Evolutionary conservation across 2,888 invertebrate genomes (phyloP).

Genomic region (Nemotelus pantherinus): DNA sequence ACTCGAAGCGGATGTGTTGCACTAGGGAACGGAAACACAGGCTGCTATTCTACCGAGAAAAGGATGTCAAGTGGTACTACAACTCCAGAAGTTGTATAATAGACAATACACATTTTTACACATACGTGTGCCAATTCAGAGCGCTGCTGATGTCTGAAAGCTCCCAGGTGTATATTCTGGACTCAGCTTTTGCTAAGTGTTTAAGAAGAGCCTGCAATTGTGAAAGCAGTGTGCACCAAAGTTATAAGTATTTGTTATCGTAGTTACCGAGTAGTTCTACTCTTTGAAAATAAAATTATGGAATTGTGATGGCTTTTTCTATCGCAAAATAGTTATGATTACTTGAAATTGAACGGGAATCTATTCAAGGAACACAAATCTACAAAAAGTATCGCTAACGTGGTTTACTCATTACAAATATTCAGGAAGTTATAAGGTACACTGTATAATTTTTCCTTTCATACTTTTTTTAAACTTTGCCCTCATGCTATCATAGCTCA

Average conservation of each 20-base stretch:
- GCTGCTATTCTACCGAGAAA: background rate
- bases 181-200: background rate
- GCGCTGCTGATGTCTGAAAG: background rate
- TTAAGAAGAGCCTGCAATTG: background rate
- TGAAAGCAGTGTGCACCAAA: background rate
- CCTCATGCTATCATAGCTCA: too few species aligned
- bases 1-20: slow-evolving; percentile 1
- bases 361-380: too few species aligned
- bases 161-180: background rate
- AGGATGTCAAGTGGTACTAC: slow-evolving; percentile 26
- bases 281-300: too few species aligned
- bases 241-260: background rate
- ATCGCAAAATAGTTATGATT: too few species aligned
- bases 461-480: too few species aligned
- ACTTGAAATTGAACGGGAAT: too few species aligned
- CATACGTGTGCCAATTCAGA: background rate
- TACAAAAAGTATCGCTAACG: too few species aligned
- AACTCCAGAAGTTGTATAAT: background rate
- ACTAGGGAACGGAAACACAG: background rate
- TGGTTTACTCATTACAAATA: too few species aligned
- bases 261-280: too few species aligned
- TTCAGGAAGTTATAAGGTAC: too few species aligned
- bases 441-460: too few species aligned
- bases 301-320: too few species aligned
- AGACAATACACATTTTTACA: slow-evolving; percentile 12